Percentiles rank a stretch among this genome's conserved stretches.
Evolutionary conservation across 2,888 invertebrate species (phyloP).

Genomic region (Napeogenes sylphis): DNA sequence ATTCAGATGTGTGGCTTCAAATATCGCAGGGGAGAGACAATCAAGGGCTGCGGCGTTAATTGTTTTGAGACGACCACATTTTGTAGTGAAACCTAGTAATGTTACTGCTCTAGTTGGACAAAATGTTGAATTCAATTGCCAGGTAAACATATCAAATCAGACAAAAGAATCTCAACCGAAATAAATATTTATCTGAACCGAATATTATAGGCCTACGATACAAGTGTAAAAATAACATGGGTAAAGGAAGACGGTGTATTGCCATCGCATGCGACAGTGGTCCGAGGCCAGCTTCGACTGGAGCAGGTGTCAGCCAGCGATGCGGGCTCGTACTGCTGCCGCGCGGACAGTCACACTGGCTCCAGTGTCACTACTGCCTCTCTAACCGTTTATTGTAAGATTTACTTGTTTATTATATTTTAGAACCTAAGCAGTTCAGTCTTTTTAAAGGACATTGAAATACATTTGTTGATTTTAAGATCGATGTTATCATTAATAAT

Average conservation of each 20-base stretch:
- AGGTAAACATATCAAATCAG: slow-evolving; percentile 49
- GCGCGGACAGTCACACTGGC: slow-evolving; percentile 94
- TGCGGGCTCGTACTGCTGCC: slow-evolving; percentile 93
- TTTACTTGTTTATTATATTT: slow-evolving; percentile 20
- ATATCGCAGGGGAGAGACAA: slow-evolving; percentile 92
- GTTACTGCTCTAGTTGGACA: slow-evolving; percentile 89
- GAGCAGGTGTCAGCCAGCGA: slow-evolving; percentile 90
- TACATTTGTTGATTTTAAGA: no score
- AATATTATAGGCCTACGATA: slow-evolving; percentile 62
- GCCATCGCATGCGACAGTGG: slow-evolving; percentile 63
- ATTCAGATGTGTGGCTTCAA: slow-evolving; percentile 94
- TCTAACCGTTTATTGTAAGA: slow-evolving; percentile 94
- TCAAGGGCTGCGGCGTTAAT: slow-evolving; percentile 88
- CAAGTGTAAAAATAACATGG: slow-evolving; percentile 72
- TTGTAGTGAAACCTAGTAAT: slow-evolving; percentile 91
- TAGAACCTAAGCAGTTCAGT: no score
- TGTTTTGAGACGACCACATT: slow-evolving; percentile 91
- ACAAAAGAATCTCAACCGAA: no score
- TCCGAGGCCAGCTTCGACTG: slow-evolving; percentile 80
- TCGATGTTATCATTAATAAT: no score
- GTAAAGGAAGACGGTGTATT: slow-evolving; percentile 67
- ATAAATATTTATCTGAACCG: slow-evolving; percentile 1
- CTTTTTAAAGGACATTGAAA: no score
- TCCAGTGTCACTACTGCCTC: slow-evolving; percentile 91
- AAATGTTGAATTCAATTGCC: slow-evolving; percentile 91